Conservation (phyloP, 2,797 vertebrate genomes). For the Odontamblyopus rebecca region DNA sequence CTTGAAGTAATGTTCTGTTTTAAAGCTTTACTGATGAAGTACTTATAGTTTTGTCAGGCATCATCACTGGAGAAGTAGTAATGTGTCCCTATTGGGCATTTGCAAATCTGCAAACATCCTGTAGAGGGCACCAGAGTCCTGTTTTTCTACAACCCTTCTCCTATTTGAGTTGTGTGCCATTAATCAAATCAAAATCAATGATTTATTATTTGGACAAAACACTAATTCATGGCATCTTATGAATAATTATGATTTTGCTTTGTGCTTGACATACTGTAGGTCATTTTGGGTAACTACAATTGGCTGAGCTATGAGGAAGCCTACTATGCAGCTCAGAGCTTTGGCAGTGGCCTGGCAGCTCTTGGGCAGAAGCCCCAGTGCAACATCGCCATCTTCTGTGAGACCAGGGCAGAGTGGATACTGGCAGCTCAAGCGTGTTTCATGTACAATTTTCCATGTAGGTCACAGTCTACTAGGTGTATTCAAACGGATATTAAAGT, state of each 20-base stretch:
- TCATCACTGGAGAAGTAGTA: constrained; percentile 1
- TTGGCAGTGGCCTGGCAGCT: constrained; percentile 89
- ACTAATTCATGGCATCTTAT: neutral
- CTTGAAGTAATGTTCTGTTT: neutral
- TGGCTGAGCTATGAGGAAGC: constrained; percentile 93
- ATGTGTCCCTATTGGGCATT: neutral
- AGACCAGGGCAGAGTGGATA: constrained; percentile 96
- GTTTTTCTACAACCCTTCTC: neutral
- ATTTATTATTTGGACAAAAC: neutral
- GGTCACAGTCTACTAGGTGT: constrained; percentile 53
- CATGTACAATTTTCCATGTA: constrained; percentile 97
- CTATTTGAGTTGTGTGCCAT: neutral
- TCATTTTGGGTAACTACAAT: constrained; percentile 92
- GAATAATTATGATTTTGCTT: neutral
- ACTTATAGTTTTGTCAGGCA: too few species aligned
- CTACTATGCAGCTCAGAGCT: constrained; percentile 81
- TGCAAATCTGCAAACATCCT: constrained; percentile 29
- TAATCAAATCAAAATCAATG: neutral
- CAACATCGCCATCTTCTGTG: constrained; percentile 97
- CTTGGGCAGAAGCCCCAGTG: constrained; percentile 89
- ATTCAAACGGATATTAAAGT: neutral
- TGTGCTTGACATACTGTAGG: constrained; percentile 68
- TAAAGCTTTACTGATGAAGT: neutral
- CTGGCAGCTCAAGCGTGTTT: constrained; percentile 94
- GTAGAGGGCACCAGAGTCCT: constrained; percentile 54